Base-by-base conservation (phyloP, 2,797 vertebrate species). In the Eremophila alpestris region DNA sequence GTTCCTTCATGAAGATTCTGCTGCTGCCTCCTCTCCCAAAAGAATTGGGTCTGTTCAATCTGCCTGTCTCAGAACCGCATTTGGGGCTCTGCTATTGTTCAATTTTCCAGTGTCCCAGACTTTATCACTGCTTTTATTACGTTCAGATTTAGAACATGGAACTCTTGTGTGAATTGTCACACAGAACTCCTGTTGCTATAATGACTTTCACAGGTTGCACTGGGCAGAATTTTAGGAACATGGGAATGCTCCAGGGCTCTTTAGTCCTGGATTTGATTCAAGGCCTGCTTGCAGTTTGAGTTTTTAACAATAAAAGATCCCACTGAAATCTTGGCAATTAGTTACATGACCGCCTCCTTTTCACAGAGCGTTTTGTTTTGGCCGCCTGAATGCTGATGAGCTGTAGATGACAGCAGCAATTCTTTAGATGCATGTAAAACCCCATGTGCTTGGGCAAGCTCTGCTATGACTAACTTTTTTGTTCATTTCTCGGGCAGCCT, bases 161-260 rank as follows among this genome's bases (percentile, higher is more conserved):
- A 77, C n/a, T 32, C 71, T 70, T 43, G 30, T 49, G 48, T 73
- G 78, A 80, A 71, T 40, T 63, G 63, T 75, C 84, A 78, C 55
- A 55, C 73, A 81, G 65, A n/a, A 7, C 52, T 62, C 18, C 34
- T 74, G 38, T 65, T 74, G 38, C 30, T 75, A 17, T 64, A 84
- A 90, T 48, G 91, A 74, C 49, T 92, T 94, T 89, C 54, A 84
- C 88, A 95, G 77, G 64, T 77, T 62, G 75, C 75, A 74, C 11
- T 10, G 16, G 48, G 20, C 36, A 84, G 48, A 26, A 73, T 49
- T 87, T 62, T 46, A 58, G 82, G 27, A 70, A n/a, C 15, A 38
- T 22, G 49, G 32, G 84, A 93, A 55, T 49, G 32, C 1, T 59
- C 23, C 4, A 15, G 34, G n/a, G 29, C 7, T 71, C 52, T 77